Evolutionary conservation across 2,888 invertebrate species (phyloP), one percentile per base, ranked within the genome.

Genomic region (Theretra japonica): DNA sequence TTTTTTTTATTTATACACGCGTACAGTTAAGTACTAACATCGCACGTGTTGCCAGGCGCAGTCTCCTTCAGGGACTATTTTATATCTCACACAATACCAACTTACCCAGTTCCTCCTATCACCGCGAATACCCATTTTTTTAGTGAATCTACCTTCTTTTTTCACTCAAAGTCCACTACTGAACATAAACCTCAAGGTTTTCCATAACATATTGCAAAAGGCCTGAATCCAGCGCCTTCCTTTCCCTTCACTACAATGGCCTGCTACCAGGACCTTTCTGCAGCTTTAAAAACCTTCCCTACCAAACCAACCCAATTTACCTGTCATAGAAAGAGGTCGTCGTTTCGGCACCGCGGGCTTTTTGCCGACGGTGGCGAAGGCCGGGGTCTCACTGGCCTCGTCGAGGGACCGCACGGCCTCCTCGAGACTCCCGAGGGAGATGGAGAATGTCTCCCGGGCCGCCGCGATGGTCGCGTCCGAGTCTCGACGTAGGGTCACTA

Each of bases 321-420:
- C 96, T 86, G 95, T 92, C 95, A 96, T 95, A 71, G 96, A 96
- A 50, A 96, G 86, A 11, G 96, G 96, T 74, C 96, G 87, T 73
- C 95, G 89, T 79, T 95, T 95, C 0, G 94, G 94, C 76, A 94
- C 93, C 4, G 94, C 93, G 0, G 95, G 93, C 74, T 94, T 94
- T 84, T 93, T 95, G 73, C 91, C 92, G 59, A 95, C 87, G 0
- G 95, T 94, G 0, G 95, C 95, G 77, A 91, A 94, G 0, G 92
- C 76, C 0, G 93, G 93, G 0, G 88, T 79, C 57, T 94, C 93
- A 68, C 85, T 84, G 1, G 92, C 89, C 74, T 92, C 95, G 74
- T 94, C 95, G 68, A 94, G 80, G 17, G 89, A 91, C 53, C 93
- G 79, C 30, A 94, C 92, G 0, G 94, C 94, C 75, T 94, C 94